Evolutionary conservation across 2,888 invertebrate species (phyloP), one percentile per base, ranked within the genome.

Genomic region (Ophion ventricosus): DNA sequence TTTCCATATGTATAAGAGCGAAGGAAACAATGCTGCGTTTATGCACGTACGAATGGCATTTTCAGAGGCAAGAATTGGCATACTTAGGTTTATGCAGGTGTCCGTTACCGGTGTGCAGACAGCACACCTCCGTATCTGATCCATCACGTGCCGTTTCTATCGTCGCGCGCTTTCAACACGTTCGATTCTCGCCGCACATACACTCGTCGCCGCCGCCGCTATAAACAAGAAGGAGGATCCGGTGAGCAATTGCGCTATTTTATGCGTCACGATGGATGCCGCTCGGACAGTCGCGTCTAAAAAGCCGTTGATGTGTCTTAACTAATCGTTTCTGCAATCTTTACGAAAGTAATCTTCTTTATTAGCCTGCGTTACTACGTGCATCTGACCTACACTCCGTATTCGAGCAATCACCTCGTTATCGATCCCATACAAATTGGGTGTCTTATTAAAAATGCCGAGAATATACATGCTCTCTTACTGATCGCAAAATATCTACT

Each of bases 141-240:
- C 57, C 43, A 84, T 81, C 81, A 54, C 54, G n/a, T n/a, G 23
- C 14, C 10, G 70, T 66, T 79, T 79, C 59, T 40, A 84, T 75
- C 82, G 35, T 61, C 35, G 69, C 43, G 61, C 49, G 73, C 82
- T 85, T 85, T 82, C 85, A 69, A 77, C 82, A 85, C 76, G 54
- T 75, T 23, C 70, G 67, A 59, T 74, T 67, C 81, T 72, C 61
- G 11, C 11, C 23, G 67, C 57, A 63, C 49, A 25, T 56, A 72
- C 78, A 64, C 56, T 43, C 49, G 56, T 49, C 49, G 49, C 4
- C 49, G 49, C 17, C 14, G 49, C 49, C 20, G n/a, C 72, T 5
- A 49, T 14, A 61, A 26, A 29, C 26, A 72, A 63, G 79, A 66
- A 72, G 76, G 64, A 77, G 61, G 69, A 77, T 85, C 73, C 80